Evolutionary conservation across 2,797 vertebrate species (phyloP).

Genomic region (Schizothorax lantsangensis): DNA sequence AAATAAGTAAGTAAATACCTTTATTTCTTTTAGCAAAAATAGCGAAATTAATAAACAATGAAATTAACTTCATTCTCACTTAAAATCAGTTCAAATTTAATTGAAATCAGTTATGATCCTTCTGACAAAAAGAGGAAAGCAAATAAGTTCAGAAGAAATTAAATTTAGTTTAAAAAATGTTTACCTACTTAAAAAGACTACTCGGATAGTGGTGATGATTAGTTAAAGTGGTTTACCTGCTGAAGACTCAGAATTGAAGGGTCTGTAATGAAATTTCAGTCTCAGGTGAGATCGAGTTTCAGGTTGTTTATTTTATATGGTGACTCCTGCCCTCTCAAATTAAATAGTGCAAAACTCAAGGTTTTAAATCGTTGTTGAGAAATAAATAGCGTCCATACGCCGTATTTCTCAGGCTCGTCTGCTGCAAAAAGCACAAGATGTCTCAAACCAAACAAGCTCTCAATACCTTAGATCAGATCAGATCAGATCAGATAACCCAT

Average conservation of each 20-base stretch:
- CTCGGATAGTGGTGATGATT: not conserved
- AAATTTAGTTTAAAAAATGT: not conserved
- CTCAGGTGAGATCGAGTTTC: not conserved
- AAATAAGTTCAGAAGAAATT: not conserved
- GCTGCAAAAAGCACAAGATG: not conserved
- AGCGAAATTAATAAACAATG: not conserved
- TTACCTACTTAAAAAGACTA: not conserved
- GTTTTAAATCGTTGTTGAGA: not conserved
- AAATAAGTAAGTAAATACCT: not conserved
- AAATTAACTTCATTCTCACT: not conserved
- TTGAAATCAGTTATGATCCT: not conserved
- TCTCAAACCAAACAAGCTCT: not conserved
- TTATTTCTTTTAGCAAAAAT: not conserved
- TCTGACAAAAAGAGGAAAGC: not conserved
- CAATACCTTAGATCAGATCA: constrained; percentile 16
- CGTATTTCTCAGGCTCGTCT: not conserved
- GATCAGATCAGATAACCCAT: constrained; percentile 62
- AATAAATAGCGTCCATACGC: not conserved
- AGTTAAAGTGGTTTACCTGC: constrained; percentile 6
- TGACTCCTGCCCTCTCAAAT: not conserved
- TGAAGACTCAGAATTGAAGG: not conserved
- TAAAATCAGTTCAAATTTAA: not conserved
- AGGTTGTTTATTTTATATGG: not conserved
- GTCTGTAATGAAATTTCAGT: not conserved
- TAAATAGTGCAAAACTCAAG: not conserved